Evolutionary conservation across 2,797 vertebrate genomes (phyloP).

Genomic region (Bucorvus abyssinicus): DNA sequence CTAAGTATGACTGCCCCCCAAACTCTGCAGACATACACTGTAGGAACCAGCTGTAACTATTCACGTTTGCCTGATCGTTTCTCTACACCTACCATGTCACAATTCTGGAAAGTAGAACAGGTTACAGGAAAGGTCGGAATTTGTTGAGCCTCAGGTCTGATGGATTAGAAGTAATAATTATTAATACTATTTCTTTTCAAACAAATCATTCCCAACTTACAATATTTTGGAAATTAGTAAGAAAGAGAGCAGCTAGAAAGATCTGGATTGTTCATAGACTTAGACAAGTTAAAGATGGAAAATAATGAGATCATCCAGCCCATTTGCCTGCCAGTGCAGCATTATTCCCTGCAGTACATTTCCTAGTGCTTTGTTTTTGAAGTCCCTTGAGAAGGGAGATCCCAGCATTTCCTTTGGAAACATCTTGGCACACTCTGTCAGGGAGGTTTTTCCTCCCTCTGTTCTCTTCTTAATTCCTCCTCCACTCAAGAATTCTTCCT

Average conservation of each 20-base stretch:
- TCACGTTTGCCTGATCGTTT: conserved; percentile 6
- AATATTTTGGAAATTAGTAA: conserved; percentile 8
- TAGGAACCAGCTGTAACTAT: neutral
- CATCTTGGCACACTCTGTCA: neutral
- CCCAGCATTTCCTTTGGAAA: conserved; percentile 38
- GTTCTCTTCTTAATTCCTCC: neutral
- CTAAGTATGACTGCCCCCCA: neutral
- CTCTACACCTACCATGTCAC: neutral
- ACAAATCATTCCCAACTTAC: neutral
- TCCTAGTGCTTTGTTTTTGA: conserved; percentile 20
- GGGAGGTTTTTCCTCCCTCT: conserved; percentile 11
- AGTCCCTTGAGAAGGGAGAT: conserved; percentile 9
- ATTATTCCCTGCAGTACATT: conserved; percentile 33
- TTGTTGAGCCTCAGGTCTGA: neutral
- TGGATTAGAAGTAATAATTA: neutral
- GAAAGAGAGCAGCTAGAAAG: neutral
- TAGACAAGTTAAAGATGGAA: conserved; percentile 12
- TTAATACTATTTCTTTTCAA: neutral
- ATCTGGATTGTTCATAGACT: conserved; percentile 19
- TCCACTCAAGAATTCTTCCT: neutral
- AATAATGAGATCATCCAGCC: conserved; percentile 46
- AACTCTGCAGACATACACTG: neutral
- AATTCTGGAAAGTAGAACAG: conserved; percentile 25
- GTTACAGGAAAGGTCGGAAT: conserved; percentile 20
- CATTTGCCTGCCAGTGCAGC: conserved; percentile 19